Evolutionary conservation across 2,113 vertebrate genomes (phyloP).

Genomic region (Pampusana beccarii): DNA sequence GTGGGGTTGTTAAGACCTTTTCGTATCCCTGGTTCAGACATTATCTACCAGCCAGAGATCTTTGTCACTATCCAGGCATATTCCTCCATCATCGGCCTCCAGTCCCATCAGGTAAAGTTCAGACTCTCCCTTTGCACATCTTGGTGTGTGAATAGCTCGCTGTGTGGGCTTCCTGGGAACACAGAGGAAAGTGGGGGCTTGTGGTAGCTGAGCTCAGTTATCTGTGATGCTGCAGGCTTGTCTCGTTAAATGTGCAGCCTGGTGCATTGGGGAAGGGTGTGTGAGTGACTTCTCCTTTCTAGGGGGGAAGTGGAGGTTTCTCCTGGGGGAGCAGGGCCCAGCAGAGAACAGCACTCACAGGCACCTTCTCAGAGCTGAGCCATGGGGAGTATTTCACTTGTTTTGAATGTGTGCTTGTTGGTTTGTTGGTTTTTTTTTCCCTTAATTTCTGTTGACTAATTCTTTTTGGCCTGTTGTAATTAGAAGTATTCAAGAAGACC

Average conservation of each 20-base stretch:
- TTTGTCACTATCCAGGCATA: constrained; percentile 96
- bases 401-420: accelerated
- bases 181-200: accelerated
- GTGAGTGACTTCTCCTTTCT: constrained; percentile 14
- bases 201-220: not conserved
- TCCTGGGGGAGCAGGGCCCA: not conserved
- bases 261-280: not conserved
- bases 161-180: not conserved
- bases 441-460: not conserved
- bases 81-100: constrained; percentile 93
- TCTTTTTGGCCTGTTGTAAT: not conserved
- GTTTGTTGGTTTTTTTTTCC: not conserved
- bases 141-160: accelerated
- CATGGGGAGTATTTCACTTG: not conserved
- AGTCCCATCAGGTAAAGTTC: constrained; percentile 89
- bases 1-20: constrained; percentile 89
- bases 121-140: accelerated
- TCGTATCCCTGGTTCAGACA: constrained; percentile 89
- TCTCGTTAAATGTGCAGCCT: not conserved
- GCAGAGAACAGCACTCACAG: not conserved
- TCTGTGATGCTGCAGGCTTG: not conserved
- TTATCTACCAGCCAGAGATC: constrained; percentile 91
- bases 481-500: not conserved
- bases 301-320: not conserved
- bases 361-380: not conserved